Evolutionary conservation across 2,888 invertebrate species (phyloP).

Genomic region (Lithosia quadra): DNA sequence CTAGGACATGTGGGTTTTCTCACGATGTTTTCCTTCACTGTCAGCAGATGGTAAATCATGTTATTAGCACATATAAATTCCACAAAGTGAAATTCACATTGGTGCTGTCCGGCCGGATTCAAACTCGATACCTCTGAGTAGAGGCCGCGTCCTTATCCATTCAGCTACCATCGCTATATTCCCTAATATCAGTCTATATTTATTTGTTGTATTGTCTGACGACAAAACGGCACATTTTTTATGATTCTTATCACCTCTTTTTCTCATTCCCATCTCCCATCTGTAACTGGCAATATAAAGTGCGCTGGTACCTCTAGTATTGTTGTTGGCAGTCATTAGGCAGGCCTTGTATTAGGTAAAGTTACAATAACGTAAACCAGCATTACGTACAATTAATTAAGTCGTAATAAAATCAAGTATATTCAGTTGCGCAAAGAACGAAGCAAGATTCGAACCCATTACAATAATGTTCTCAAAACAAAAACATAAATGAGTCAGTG

Average conservation of each 20-base stretch:
- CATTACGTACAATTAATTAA: not conserved
- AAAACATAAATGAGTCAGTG: conserved; percentile 12
- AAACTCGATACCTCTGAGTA: too few species aligned
- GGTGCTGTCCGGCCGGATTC: too few species aligned
- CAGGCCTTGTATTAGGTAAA: not conserved
- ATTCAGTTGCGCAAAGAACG: not conserved
- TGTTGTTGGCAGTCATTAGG: not conserved
- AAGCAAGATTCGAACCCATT: not conserved
- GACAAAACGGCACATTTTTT: not conserved
- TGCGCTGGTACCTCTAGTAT: not conserved
- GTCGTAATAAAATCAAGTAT: not conserved
- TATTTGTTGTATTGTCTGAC: not conserved
- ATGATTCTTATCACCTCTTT: not conserved
- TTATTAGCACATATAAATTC: too few species aligned
- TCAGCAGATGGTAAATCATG: too few species aligned
- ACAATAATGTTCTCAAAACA: not conserved
- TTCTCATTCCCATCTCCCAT: not conserved
- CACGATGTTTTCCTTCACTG: too few species aligned
- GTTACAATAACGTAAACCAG: not conserved
- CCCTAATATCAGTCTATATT: not conserved
- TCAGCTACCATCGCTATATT: too few species aligned
- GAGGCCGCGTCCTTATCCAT: too few species aligned
- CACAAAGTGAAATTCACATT: too few species aligned
- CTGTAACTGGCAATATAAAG: not conserved
- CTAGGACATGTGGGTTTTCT: too few species aligned